A percentile compares a stretch with the other conserved stretches of the same genome.
phyloP scores from a whole-genome alignment of 64 coral and sea anemone species.

The Exaiptasia diaphana region DNA sequence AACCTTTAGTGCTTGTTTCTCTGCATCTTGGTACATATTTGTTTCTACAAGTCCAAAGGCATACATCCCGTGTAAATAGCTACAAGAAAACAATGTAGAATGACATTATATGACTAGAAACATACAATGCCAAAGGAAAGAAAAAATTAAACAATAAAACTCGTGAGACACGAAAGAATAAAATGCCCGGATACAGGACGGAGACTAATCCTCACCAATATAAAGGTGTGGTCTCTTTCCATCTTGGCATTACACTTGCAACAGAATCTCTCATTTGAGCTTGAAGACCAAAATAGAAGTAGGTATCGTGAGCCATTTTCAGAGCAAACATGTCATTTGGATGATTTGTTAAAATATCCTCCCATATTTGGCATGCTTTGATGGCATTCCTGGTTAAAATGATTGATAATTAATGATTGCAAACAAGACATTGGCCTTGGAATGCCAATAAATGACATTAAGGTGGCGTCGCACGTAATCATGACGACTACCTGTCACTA shows the following conservation, averaged over 20 bases:
- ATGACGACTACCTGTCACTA: too few relatives aligned
- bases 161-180: neutral
- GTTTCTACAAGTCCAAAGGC: slow-evolving; percentile 97
- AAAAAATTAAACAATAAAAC: neutral
- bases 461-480: too few relatives aligned
- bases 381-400: slow-evolving; percentile 63
- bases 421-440: neutral
- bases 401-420: neutral
- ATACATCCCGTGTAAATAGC: slow-evolving; percentile 95
- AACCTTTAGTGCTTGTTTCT: slow-evolving; percentile 74
- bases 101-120: too few relatives aligned
- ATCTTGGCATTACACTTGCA: slow-evolving; percentile 66
- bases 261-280: slow-evolving; percentile 81
- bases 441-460: too few relatives aligned
- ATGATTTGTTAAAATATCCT: slow-evolving; percentile 70
- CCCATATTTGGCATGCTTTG: slow-evolving; percentile 76
- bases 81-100: neutral
- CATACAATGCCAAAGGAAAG: neutral
- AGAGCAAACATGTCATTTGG: slow-evolving; percentile 92
- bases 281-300: slow-evolving; percentile 94
- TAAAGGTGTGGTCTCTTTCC: slow-evolving; percentile 64
- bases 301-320: slow-evolving; percentile 92
- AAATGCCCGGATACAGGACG: neutral
- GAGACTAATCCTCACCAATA: slow-evolving; percentile 55
- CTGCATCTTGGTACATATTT: slow-evolving; percentile 78